These are phyloP conservation scores for Muraenolepis orangiensis DNA, from an alignment of 2,797 vertebrate genomes.

Conservation along the genomic window DNA sequence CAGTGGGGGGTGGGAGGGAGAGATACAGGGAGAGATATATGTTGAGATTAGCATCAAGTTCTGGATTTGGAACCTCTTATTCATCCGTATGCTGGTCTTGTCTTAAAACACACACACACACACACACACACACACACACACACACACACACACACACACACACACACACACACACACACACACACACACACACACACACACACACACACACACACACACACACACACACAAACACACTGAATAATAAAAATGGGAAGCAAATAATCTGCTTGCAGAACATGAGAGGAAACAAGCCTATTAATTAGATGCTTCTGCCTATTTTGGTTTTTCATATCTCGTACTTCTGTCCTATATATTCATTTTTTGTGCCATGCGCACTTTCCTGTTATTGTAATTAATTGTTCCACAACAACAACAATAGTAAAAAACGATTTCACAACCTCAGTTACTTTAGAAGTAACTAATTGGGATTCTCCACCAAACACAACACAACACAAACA, in stretches of 20 bases:
- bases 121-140: too few relatives aligned
- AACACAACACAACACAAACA: too few relatives aligned
- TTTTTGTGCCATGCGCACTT: neutral
- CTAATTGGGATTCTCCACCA: too few relatives aligned
- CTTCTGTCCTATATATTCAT: neutral
- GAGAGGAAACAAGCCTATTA: neutral
- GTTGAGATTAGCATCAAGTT: too few relatives aligned
- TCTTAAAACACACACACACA: too few relatives aligned
- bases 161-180: neutral
- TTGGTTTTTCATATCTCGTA: neutral
- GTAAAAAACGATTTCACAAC: neutral
- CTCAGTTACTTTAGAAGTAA: neutral
- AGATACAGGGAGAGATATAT: too few relatives aligned
- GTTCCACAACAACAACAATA: neutral
- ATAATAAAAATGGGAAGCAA: neutral
- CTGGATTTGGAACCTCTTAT: too few relatives aligned
- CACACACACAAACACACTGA: constrained; percentile 4
- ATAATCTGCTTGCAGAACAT: neutral
- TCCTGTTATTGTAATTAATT: neutral
- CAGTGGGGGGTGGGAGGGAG: too few relatives aligned
- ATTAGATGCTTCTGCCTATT: neutral
- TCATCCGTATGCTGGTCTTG: too few relatives aligned
- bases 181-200: neutral
- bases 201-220: constrained; percentile 8
- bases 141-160: neutral